A percentile compares a stretch with the other conserved stretches of the same genome.
phyloP scores from a whole-genome alignment of 2,888 invertebrate genomes.

The Nomada lathburiana region DNA sequence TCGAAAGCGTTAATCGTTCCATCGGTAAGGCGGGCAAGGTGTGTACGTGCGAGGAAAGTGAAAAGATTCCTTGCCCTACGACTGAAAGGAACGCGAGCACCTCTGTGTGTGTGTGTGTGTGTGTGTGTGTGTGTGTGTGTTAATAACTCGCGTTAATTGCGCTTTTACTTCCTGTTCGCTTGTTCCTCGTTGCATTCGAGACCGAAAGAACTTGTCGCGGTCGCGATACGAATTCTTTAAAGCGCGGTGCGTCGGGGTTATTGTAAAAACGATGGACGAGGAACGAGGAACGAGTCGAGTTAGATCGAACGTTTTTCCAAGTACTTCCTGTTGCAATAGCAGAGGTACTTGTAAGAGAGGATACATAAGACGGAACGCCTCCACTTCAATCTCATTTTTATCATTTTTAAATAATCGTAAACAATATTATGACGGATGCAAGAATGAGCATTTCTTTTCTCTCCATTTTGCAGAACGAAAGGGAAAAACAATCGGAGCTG shows the following conservation, averaged over 20 bases:
- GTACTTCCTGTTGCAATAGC: not conserved
- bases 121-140: not conserved
- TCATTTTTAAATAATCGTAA: not conserved
- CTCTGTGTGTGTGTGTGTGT: not conserved
- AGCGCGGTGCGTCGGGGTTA: not conserved
- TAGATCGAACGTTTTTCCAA: not conserved
- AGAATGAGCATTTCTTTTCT: not conserved
- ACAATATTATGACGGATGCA: no score
- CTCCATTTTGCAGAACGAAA: not conserved
- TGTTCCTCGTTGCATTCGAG: constrained; percentile 25
- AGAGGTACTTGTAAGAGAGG: not conserved
- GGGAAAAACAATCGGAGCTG: constrained; percentile 14
- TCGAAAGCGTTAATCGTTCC: not conserved
- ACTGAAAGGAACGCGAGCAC: not conserved
- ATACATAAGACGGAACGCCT: not conserved
- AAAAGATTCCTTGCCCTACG: constrained; percentile 2
- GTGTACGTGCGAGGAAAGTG: no score
- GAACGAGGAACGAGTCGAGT: not conserved
- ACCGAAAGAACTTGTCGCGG: constrained; percentile 33
- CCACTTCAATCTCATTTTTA: not conserved
- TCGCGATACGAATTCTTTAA: constrained; percentile 15
- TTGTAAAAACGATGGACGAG: not conserved
- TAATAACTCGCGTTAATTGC: constrained; percentile 51
- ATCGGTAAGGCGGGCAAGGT: not conserved
- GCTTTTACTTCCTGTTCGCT: constrained; percentile 50